phyloP scores from a whole-genome alignment of 2,113 vertebrate species.

The Emberiza fucata region DNA sequence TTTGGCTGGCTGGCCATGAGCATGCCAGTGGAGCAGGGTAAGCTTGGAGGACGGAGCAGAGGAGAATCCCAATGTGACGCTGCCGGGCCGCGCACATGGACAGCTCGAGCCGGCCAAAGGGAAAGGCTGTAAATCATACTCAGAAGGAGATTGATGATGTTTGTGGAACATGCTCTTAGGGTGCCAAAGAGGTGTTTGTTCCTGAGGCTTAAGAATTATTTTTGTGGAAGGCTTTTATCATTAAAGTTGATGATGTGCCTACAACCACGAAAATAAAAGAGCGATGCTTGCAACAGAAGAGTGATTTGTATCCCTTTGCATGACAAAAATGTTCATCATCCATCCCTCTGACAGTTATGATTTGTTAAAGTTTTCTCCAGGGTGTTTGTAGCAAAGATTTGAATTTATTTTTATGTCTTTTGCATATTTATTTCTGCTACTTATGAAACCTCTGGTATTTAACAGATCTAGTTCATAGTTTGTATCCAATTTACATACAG shows the following conservation, averaged over 20 bases:
- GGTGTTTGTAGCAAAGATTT: conserved; percentile 58
- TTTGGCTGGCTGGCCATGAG: not conserved
- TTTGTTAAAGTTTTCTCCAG: conserved; percentile 69
- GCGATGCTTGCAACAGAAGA: not conserved
- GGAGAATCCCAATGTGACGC: conserved; percentile 67
- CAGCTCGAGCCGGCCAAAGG: conserved; percentile 53
- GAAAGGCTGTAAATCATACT: conserved; percentile 77
- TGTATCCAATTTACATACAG: conserved; percentile 19
- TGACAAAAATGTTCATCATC: conserved; percentile 68
- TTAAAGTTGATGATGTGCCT: conserved; percentile 76
- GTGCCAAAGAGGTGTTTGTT: conserved; percentile 78
- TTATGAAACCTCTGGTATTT: conserved; percentile 23
- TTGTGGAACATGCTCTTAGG: conserved; percentile 72
- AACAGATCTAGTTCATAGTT: not conserved
- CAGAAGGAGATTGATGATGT: conserved; percentile 77
- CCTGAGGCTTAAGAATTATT: conserved; percentile 77
- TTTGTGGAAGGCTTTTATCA: conserved; percentile 78
- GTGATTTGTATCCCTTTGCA: conserved; percentile 71
- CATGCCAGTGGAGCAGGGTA: accelerated
- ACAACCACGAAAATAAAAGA: conserved; percentile 63
- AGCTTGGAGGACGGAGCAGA: conserved; percentile 49
- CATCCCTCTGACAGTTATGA: conserved; percentile 69
- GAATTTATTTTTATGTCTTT: conserved; percentile 68
- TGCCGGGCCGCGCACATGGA: conserved; percentile 28
- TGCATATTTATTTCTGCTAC: conserved; percentile 67